A percentile compares a stretch with the other conserved stretches of the same genome.
phyloP scores from a whole-genome alignment of 2,113 vertebrate species.

The Polypterus senegalus region DNA sequence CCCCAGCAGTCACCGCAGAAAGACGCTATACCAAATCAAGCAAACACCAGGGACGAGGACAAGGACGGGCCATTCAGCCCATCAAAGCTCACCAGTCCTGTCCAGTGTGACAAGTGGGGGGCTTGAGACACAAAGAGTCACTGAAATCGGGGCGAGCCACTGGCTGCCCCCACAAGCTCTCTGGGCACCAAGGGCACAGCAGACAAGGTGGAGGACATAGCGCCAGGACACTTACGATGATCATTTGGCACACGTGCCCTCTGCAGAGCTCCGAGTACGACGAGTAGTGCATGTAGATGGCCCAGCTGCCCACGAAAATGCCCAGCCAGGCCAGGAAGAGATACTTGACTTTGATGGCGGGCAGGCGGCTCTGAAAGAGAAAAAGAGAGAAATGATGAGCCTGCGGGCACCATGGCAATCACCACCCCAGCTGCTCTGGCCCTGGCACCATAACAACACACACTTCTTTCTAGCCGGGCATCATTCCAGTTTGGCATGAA shows the following conservation, averaged over 20 bases:
- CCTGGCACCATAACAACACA: not conserved
- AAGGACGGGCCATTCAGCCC: no score
- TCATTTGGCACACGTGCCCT: constrained; percentile 72
- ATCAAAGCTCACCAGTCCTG: no score
- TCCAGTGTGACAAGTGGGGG: no score
- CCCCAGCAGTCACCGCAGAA: no score
- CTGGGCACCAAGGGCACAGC: not conserved
- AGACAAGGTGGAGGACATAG: not conserved
- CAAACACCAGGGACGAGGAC: no score
- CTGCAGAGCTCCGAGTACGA: constrained; percentile 86
- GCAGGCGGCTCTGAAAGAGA: constrained; percentile 63
- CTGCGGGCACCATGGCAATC: not conserved
- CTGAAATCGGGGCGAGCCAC: not conserved
- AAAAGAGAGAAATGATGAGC: not conserved
- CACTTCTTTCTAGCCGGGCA: not conserved
- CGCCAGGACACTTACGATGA: constrained; percentile 69
- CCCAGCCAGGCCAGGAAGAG: constrained; percentile 83
- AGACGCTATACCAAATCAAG: no score
- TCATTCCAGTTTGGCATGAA: no score
- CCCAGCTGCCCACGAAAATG: constrained; percentile 80
- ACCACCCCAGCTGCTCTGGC: not conserved
- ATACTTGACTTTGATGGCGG: constrained; percentile 82
- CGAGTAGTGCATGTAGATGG: constrained; percentile 81
- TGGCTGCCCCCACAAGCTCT: not conserved
- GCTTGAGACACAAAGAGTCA: not conserved